Base-by-base conservation (phyloP, 2,888 invertebrate genomes). In the Mimachlamys varia region DNA sequence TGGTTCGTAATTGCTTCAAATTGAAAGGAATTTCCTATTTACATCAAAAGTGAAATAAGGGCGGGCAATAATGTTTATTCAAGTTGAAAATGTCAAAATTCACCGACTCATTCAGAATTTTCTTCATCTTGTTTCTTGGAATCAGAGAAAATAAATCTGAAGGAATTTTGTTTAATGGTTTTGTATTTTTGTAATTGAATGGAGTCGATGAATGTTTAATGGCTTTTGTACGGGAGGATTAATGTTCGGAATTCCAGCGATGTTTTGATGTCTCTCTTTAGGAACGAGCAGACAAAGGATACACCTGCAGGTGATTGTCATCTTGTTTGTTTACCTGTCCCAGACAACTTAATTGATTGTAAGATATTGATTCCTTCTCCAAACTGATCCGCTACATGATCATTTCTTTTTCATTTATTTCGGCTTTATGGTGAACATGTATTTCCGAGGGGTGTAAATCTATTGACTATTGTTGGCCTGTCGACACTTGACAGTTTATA, bases 221-320 rank as follows among this genome's bases (percentile, higher is more conserved):
- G 76, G 33, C 12, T 27, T 10, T 4, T 10, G 27, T 15, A 33
- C 33, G 22, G 76, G 22, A 76, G 27, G 33, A 76, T 76, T 76
- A 76, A 76, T 76, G 76, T 13, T 33, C 22, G 22, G 33, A 33
- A 76, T 76, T 22, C 2, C 5, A 33, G 76, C 7, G 33, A 53
- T 10, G 12, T 76, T 76, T 76, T 33, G 76, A 76, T 76, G 76
- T 33, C 76, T 33, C 10, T n/a, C 12, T 76, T 33, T 76, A 76
- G 33, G 13, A 22, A 76, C 76, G 7, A 1, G 76, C 0, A 76
- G 0, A 33, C 27, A 33, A 76, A 33, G 33, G 33, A 27, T 15
- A 76, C 33, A 76, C 76, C 76, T 76, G 27, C 22, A 76, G 76
- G 76, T 76, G 27, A 22, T 76, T 76, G 76, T 76, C 76, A 76